These are phyloP conservation scores for Athripsodes cinereus DNA, from an alignment of 2,888 invertebrate genomes.

Conservation along the genomic window DNA sequence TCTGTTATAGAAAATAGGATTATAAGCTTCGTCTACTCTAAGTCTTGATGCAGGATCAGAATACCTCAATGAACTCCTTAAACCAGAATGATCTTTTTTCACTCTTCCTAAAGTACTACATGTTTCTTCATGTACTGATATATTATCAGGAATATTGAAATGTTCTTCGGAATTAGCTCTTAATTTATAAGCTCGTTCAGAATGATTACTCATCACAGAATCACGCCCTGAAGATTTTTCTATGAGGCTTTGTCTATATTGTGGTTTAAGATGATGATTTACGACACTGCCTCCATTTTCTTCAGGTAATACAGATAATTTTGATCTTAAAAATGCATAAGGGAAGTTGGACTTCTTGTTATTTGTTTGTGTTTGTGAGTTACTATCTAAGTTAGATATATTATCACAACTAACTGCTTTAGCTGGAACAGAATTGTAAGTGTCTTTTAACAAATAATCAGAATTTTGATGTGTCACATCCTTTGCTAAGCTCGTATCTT, in stretches of 20 bases:
- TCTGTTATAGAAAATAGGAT: slow-evolving; percentile 5
- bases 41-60: slow-evolving; percentile 3
- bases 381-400: slow-evolving; percentile 55
- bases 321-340: slow-evolving; percentile 70
- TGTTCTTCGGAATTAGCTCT: slow-evolving; percentile 57
- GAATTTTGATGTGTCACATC: slow-evolving; percentile 38
- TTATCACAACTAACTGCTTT: slow-evolving; percentile 70
- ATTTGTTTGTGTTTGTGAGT: slow-evolving; percentile 11
- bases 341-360: slow-evolving; percentile 50
- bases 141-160: slow-evolving; percentile 42
- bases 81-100: slow-evolving; percentile 21
- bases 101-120: slow-evolving; percentile 35
- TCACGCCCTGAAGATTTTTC: slow-evolving; percentile 44
- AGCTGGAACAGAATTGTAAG: slow-evolving; percentile 43
- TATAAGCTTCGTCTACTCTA: slow-evolving; percentile 7
- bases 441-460: slow-evolving; percentile 38
- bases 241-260: slow-evolving; percentile 49
- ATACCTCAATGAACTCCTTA: slow-evolving; percentile 20
- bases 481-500: slow-evolving; percentile 36
- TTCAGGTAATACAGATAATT: slow-evolving; percentile 70
- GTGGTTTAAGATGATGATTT: slow-evolving; percentile 40
- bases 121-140: slow-evolving; percentile 46
- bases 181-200: slow-evolving; percentile 30
- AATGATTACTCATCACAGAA: slow-evolving; percentile 35
- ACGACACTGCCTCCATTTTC: slow-evolving; percentile 55